A percentile compares a stretch with the other conserved stretches of the same genome.
phyloP scores from a whole-genome alignment of 2,888 invertebrate species.

The Yponomeuta evonymella region DNA sequence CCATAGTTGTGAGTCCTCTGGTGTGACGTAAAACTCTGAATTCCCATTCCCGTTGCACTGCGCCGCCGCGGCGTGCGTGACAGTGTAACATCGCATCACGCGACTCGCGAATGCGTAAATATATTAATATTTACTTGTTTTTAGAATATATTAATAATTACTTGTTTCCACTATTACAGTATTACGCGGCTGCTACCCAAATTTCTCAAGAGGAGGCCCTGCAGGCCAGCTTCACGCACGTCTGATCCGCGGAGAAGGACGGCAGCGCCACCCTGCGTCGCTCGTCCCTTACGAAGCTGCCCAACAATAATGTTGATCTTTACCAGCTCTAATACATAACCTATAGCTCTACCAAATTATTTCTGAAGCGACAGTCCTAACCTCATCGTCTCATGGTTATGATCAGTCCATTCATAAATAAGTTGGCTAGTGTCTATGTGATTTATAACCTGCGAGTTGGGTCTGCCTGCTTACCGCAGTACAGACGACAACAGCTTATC shows the following conservation, averaged over 20 bases:
- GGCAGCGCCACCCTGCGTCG: conserved; percentile 58
- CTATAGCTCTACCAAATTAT: background rate
- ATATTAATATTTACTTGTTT: too few species aligned
- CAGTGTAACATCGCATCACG: too few species aligned
- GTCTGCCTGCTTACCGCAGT: too few species aligned
- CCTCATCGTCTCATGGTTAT: background rate
- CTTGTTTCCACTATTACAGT: conserved; percentile 75
- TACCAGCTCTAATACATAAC: conserved; percentile 51
- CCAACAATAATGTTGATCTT: conserved; percentile 66
- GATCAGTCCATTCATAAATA: background rate
- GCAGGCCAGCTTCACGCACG: conserved; percentile 91
- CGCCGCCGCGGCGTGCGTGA: too few species aligned
- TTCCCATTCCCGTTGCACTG: too few species aligned
- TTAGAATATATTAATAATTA: background rate
- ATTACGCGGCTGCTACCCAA: conserved; percentile 88
- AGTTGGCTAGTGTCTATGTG: background rate
- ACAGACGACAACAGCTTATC: too few species aligned
- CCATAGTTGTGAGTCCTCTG: too few species aligned
- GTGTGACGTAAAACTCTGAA: too few species aligned
- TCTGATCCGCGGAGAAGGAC: conserved; percentile 83
- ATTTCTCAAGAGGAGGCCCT: conserved; percentile 84
- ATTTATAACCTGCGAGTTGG: background rate
- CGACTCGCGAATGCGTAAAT: too few species aligned
- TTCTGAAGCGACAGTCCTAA: background rate
- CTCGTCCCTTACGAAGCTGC: conserved; percentile 81